Percentiles rank a stretch among this genome's conserved stretches.
phyloP scores from a whole-genome alignment of 2,797 vertebrate species.

The Myotis vivesi region DNA sequence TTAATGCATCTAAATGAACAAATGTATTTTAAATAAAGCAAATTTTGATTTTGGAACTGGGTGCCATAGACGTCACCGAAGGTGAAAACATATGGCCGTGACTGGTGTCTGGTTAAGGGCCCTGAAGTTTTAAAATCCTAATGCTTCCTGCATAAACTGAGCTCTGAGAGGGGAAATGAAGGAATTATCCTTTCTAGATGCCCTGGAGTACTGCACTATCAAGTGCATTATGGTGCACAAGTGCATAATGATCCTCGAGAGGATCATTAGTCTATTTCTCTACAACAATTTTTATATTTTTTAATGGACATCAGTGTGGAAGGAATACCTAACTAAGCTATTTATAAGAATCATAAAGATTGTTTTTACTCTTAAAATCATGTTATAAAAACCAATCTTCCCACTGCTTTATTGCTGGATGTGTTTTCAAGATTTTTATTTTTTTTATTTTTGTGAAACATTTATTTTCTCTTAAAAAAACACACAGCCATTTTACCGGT shows the following conservation, averaged over 20 bases:
- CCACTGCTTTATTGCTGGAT: conserved; percentile 42
- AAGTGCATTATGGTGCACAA: neutral
- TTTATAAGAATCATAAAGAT: conserved; percentile 60
- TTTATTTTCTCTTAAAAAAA: conserved; percentile 52
- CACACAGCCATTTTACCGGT: conserved; percentile 2
- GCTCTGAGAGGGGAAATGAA: conserved; percentile 18
- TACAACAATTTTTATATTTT: conserved; percentile 55
- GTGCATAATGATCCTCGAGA: no score
- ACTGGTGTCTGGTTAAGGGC: neutral
- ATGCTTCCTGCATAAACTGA: neutral
- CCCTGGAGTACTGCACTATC: neutral
- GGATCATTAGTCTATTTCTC: conserved; percentile 34
- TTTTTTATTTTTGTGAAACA: conserved; percentile 41
- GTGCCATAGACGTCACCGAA: neutral
- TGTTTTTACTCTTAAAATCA: conserved; percentile 58
- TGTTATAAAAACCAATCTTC: conserved; percentile 58
- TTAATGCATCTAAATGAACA: neutral
- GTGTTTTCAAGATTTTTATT: conserved; percentile 39
- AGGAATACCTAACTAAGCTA: conserved; percentile 62
- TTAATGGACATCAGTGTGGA: conserved; percentile 44
- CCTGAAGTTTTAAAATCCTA: conserved; percentile 1
- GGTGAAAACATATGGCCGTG: neutral
- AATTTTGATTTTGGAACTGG: conserved; percentile 1
- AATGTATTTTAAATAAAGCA: conserved; percentile 29
- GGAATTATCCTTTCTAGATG: neutral